A percentile compares a stretch with the other conserved stretches of the same genome.
phyloP scores from a whole-genome alignment of 2,113 vertebrate species.

The Penelope pileata region DNA sequence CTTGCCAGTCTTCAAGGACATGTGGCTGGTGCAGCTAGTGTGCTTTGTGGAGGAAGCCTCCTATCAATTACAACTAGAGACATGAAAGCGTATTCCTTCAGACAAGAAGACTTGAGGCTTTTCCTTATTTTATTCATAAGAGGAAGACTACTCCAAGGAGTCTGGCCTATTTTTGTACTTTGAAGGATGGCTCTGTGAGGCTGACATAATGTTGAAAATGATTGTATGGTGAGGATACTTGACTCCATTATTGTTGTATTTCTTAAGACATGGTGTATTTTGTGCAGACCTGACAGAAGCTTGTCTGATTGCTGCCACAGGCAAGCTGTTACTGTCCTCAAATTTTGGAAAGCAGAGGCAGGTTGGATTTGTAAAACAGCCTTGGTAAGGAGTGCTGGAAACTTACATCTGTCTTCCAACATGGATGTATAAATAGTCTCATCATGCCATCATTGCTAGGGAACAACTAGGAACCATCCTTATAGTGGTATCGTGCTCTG shows the following conservation, averaged over 20 bases:
- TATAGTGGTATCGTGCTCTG: not conserved
- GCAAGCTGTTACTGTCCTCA: not conserved
- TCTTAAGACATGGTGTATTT: not conserved
- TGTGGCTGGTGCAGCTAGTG: not conserved
- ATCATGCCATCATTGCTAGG: not conserved
- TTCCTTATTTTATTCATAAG: slow-evolving; percentile 19
- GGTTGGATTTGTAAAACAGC: not conserved
- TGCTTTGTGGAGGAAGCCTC: not conserved
- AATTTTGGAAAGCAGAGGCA: not conserved
- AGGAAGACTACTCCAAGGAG: not conserved
- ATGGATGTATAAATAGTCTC: not conserved
- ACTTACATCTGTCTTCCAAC: not conserved
- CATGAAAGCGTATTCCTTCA: slow-evolving; percentile 12
- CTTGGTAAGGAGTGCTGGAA: not conserved
- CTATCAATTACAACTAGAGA: not conserved
- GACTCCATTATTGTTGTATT: not conserved
- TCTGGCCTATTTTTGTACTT: not conserved
- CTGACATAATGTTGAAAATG: not conserved
- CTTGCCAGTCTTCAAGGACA: not conserved
- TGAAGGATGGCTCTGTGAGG: not conserved
- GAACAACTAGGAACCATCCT: not conserved
- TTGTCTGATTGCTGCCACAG: not conserved
- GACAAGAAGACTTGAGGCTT: slow-evolving; percentile 23
- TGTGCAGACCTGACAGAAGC: not conserved
- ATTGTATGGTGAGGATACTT: not conserved